Evolutionary conservation across 2,797 vertebrate genomes (phyloP).

Genomic region (Tapera naevia): DNA sequence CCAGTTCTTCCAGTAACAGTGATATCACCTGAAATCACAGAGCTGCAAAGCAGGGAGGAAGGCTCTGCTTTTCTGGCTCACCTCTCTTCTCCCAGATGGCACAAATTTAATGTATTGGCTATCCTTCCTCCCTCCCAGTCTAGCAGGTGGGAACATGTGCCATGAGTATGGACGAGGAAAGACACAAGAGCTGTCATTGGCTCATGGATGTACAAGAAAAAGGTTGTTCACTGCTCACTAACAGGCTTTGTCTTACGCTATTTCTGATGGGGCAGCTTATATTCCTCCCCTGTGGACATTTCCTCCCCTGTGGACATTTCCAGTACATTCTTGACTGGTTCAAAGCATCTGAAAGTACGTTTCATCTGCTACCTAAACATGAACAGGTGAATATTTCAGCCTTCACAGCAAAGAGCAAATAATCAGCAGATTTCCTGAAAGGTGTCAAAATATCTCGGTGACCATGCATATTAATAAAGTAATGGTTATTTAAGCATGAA

Average conservation of each 20-base stretch:
- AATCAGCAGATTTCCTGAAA: neutral
- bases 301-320: neutral
- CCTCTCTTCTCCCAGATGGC: neutral
- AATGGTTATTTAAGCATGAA: conserved; percentile 13
- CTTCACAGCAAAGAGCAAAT: neutral
- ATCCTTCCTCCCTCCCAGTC: neutral
- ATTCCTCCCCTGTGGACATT: neutral
- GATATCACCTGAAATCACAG: neutral
- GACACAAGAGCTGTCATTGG: neutral
- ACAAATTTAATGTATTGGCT: neutral
- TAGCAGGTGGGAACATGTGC: neutral
- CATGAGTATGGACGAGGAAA: neutral
- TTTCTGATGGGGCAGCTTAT: neutral
- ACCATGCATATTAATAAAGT: neutral
- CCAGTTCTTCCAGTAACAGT: neutral
- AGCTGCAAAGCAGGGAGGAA: neutral
- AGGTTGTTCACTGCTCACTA: neutral
- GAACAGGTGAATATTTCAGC: neutral
- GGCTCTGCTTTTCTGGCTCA: neutral
- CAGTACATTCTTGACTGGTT: neutral
- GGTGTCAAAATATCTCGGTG: neutral
- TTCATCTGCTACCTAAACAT: neutral
- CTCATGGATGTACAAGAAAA: neutral
- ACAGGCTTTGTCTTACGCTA: neutral
- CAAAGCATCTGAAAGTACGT: neutral